Evolutionary conservation across 1,140 invertebrate genomes (phyloP), one percentile per base, ranked within the genome.

Genomic region (Leptonema lineaticorne): DNA sequence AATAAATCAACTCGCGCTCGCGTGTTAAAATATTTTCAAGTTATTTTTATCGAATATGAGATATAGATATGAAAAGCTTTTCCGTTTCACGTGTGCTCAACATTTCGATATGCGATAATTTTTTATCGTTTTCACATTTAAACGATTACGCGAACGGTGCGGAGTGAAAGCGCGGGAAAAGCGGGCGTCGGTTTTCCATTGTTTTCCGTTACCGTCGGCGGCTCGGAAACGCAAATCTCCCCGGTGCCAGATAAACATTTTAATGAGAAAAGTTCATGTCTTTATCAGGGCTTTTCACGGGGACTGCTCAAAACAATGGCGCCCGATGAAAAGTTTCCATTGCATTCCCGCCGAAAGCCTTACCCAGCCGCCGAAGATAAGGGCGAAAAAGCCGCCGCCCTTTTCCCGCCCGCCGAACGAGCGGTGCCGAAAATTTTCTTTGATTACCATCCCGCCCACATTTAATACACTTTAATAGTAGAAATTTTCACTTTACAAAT

Each of bases 181-280:
- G n/a, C n/a, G n/a, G n/a, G n/a, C n/a, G n/a, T n/a, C n/a, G n/a
- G n/a, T n/a, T n/a, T 45, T 22, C 59, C 45, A 64, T 64, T 64
- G 62, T 64, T 64, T 29, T 48, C 45, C 45, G 33, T 9, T 28
- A 48, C 60, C 46, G 46, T 50, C 30, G 24, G 48, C 22, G 41
- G 46, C 22, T 65, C 63, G 48, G 46, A 56, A 66, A 56, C 63
- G 48, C 53, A 37, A 56, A 56, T 66, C 53, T 57, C 63, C 30
- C 20, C 30, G 28, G 9, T 53, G 63, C 48, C 63, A 66, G 63
- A 66, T 66, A 66, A 66, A 66, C 50, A 66, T 66, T 66, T 66
- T 66, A 66, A 66, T 66, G 63, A 66, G 63, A 66, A 66, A 66
- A 66, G 48, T 66, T 66, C 63, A 41, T 41, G 48, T 66, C 63